A percentile compares a stretch with the other conserved stretches of the same genome.
Conservation (phyloP, 2,797 vertebrate species). For the Peromyscus eremicus region DNA sequence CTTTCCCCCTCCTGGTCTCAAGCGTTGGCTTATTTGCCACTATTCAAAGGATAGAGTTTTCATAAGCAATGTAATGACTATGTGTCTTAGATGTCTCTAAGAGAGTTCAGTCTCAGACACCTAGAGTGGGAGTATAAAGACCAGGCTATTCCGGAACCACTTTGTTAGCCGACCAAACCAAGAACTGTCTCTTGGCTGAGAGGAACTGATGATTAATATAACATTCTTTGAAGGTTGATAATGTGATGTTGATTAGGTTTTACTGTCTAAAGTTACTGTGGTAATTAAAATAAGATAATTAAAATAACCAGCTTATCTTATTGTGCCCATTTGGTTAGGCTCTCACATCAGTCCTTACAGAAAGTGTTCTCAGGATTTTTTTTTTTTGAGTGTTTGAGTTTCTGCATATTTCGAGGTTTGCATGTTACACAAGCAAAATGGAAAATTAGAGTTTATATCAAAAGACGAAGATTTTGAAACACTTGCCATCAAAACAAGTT, state of each 20-base stretch:
- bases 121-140: not conserved
- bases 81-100: not conserved
- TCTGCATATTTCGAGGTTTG: not conserved
- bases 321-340: not conserved
- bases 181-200: not conserved
- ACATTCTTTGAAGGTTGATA: constrained; percentile 6
- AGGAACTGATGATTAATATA: not conserved
- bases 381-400: not conserved
- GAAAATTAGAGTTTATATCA: not conserved
- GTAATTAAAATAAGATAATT: constrained; percentile 1
- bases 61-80: not conserved
- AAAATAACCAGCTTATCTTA: not conserved
- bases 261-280: not conserved
- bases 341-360: not conserved
- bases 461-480: constrained; percentile 60
- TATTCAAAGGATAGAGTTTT: not conserved
- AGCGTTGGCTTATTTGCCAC: not conserved
- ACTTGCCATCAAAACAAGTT: constrained; percentile 17
- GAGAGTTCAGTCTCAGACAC: not conserved
- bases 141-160: not conserved
- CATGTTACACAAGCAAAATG: not conserved
- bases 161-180: not conserved
- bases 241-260: not conserved
- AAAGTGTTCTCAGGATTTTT: not conserved
- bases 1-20: not conserved